These are phyloP conservation scores for Mustela lutreola DNA, from an alignment of 2,113 vertebrate species.

Conservation along the genomic window DNA sequence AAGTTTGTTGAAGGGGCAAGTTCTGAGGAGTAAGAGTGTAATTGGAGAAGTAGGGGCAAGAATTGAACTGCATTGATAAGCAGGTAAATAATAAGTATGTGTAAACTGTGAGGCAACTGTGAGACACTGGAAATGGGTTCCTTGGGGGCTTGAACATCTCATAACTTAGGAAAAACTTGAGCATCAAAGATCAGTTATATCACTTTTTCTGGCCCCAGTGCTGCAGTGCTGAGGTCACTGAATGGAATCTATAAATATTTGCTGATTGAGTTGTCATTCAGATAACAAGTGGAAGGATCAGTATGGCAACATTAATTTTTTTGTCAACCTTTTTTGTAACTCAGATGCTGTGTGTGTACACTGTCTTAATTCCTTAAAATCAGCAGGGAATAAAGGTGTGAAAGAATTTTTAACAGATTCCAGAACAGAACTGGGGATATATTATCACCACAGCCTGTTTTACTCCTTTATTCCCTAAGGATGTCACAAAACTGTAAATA, in stretches of 20 bases:
- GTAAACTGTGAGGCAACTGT: neutral
- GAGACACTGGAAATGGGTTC: neutral
- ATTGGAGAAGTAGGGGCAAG: neutral
- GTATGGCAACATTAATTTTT: slow-evolving; percentile 21
- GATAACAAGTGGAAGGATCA: neutral
- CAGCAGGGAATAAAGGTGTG: neutral
- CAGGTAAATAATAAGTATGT: neutral
- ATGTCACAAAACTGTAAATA: neutral
- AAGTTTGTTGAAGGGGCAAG: neutral
- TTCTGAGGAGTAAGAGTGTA: neutral
- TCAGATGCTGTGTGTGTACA: neutral
- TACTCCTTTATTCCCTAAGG: neutral
- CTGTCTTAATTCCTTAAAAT: slow-evolving; percentile 33
- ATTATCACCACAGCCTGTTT: neutral
- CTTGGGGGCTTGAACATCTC: neutral
- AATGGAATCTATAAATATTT: neutral
- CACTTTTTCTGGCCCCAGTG: neutral
- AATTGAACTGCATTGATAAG: neutral
- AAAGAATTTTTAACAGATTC: slow-evolving; percentile 15
- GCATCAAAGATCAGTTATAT: neutral
- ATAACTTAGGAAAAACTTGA: neutral
- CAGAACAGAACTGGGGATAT: neutral
- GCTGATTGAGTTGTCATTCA: neutral
- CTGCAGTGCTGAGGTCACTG: neutral
- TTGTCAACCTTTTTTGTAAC: neutral